Evolutionary conservation across 2,113 vertebrate genomes (phyloP), one percentile per base, ranked within the genome.

Genomic region (Aramus guarauna): DNA sequence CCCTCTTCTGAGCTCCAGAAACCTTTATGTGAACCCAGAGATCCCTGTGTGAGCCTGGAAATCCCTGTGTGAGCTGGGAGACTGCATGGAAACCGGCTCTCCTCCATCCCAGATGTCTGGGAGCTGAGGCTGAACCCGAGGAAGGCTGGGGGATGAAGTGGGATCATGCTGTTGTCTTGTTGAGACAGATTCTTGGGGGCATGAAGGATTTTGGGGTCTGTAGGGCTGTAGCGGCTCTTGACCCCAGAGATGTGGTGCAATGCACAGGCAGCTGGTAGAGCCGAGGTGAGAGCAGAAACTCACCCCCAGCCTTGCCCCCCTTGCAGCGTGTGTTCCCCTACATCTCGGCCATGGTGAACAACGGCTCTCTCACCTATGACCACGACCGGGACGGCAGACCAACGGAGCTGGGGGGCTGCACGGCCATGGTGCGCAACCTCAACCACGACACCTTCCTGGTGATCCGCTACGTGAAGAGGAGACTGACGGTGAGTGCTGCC

Each of bases 391-490:
- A 99, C 2, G 99, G 99, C 18, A 97, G 99, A 9, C 98, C 99
- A 23, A 99, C 99, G 0, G 99, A 99, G 95, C 97, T 99, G 39
- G 99, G 99, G 2, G 99, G 99, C 86, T 99, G 99, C 96, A 99
- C 99, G 0, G 99, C 99, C 90, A 99, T 99, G 96, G 98, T 99
- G 93, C 98, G 99, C 58, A 99, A 99, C 97, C 98, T 99, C 63
- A 98, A 99, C n/a, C 99, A 99, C 0, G 99, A 99, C 98, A 99
- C 99, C 78, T 99, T 99, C 98, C 98, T 99, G 63, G 99, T 99
- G 94, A 99, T 99, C 93, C 98, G 99, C 96, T 99, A 99, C 7
- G 97, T 99, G 68, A 99, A 99, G 82, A 98, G 99, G 95, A 97
- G 99, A n/a, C 98, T 99, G 47, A 99, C 99, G 85, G 99, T 99